phyloP scores from a whole-genome alignment of 2,888 invertebrate genomes.

The Tigriopus californicus region DNA sequence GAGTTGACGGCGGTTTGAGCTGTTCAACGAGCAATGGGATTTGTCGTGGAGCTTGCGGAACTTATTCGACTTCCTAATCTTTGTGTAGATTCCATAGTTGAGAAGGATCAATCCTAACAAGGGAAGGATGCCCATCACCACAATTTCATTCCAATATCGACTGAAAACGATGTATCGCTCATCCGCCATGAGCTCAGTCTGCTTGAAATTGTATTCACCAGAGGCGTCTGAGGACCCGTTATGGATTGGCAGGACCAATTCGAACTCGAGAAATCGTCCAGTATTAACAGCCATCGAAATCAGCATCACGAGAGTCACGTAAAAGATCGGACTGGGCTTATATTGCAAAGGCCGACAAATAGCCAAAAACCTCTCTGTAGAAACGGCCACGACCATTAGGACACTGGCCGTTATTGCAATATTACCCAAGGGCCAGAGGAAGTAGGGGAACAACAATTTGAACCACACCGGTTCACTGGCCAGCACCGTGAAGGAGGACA shows the following conservation, averaged over 20 bases:
- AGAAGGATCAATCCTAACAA: constrained; percentile 4
- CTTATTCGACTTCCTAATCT: constrained; percentile 5
- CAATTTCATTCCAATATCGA: constrained; percentile 5
- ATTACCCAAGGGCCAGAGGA: constrained; percentile 9
- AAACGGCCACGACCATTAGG: constrained; percentile 10
- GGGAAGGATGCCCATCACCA: constrained; percentile 6
- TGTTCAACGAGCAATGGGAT: too few relatives aligned
- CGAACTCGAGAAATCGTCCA: constrained; percentile 4
- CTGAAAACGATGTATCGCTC: constrained; percentile 5
- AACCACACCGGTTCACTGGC: constrained; percentile 4
- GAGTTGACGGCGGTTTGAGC: too few relatives aligned
- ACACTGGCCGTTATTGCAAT: constrained; percentile 7
- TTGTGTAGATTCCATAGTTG: constrained; percentile 10
- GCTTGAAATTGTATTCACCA: not conserved
- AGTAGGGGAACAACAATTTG: constrained; percentile 5
- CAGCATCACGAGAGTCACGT: constrained; percentile 1
- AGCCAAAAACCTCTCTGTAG: constrained; percentile 8
- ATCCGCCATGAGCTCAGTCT: constrained; percentile 1
- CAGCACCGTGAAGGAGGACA: not conserved
- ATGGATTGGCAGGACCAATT: not conserved
- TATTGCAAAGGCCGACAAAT: constrained; percentile 11
- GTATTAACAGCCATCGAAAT: not conserved
- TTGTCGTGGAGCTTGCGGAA: constrained; percentile 5
- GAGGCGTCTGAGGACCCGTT: not conserved
- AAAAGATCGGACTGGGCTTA: constrained; percentile 6